Conservation (phyloP, 2,113 vertebrate genomes). For the Coreoperca whiteheadi region DNA sequence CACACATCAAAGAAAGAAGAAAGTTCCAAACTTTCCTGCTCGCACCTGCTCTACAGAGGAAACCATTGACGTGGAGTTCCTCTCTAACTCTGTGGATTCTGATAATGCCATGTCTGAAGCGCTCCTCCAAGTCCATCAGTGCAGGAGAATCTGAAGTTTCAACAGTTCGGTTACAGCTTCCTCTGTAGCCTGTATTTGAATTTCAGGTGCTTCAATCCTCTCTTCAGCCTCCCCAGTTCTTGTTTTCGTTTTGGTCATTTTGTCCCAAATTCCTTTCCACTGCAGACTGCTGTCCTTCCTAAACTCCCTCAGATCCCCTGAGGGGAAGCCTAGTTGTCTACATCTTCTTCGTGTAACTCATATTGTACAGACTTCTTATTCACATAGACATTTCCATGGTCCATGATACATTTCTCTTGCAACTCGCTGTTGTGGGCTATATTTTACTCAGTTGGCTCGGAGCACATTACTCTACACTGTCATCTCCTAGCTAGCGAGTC, state of each 20-base stretch:
- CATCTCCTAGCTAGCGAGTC: not conserved
- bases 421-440: not conserved
- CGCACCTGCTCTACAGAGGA: not conserved
- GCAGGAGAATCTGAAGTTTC: not conserved
- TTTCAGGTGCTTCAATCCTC: not conserved
- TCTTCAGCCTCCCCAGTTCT: not conserved
- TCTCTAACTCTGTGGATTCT: not conserved
- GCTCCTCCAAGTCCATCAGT: not conserved
- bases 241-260: not conserved
- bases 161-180: not conserved
- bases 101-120: not conserved
- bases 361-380: not conserved
- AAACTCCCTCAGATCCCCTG: not conserved
- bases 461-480: not conserved
- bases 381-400: not conserved
- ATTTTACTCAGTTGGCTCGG: not conserved
- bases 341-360: not conserved
- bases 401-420: no score
- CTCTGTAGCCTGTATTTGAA: not conserved
- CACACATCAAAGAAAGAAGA: not conserved
- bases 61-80: not conserved
- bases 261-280: no score
- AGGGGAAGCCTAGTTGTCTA: not conserved
- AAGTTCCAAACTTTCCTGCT: not conserved
- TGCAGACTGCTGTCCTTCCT: not conserved